Base-by-base conservation (phyloP, 2,113 vertebrate species). In the Embiotoca jacksoni region DNA sequence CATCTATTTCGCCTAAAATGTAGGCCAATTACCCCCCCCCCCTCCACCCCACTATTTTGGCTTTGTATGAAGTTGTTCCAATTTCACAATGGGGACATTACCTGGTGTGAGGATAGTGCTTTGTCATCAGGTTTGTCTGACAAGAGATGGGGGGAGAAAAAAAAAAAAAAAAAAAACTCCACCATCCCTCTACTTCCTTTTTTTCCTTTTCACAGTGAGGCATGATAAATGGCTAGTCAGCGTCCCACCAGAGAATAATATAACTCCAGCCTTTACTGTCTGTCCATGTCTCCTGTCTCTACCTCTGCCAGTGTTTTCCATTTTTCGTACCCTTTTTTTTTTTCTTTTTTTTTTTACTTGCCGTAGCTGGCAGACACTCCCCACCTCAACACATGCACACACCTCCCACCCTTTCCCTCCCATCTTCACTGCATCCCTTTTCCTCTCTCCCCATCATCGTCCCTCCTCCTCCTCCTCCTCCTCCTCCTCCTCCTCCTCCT, bases 91-190 rank as follows among this genome's bases (percentile, higher is more conserved):
- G 58, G 65, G 58, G 63, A 87, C 82, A 63, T 85, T 89, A 85
- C 76, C 82, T 82, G 71, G 80, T 67, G 35, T 79, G 70, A 64
- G 81, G 70, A 86, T 89, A 87, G 76, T 89, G 89, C 88, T 89
- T 91, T 84, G 87, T 92, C 92, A 93, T 90, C 90, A 92, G 80
- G 70, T 91, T 92, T 87, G 85, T 89, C 79, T 86, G 74, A 90
- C 83, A 90, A 84, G 80, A 75, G 67, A 75, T 81, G 50, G 54
- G 13, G 46, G 10, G 6, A 37, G 6, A 37, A 37, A 37, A 37
- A 61, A 32, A 59, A 56, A 82, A 85, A 80, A n/a, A n/a, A n/a
- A 83, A 86, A 36, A 41, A 5, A 10, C 44, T 64, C 39, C 30
- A 66, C 47, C 55, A 5, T 78, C 56, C 35, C 44, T 78, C 55